Base-by-base conservation (phyloP, 2,113 vertebrate genomes). In the Panthera tigris region DNA sequence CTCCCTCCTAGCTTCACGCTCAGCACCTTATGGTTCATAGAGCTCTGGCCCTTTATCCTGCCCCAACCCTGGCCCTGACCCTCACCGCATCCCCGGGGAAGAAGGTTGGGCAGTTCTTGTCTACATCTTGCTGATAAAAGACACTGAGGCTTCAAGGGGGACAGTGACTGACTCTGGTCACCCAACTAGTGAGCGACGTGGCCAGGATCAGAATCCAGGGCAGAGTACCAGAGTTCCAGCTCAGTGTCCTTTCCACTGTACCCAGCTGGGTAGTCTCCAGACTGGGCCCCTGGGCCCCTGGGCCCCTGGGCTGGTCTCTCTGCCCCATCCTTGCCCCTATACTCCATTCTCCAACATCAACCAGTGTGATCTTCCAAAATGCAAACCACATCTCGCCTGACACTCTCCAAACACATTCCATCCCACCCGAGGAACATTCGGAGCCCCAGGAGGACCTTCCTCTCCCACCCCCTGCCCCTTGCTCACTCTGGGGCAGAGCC, bases 11-110 rank as follows among this genome's bases (percentile, higher is more conserved):
- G 79, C 21, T 21, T 33, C 18, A 14, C 57, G 41, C 9, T 85
- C 16, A 10, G 3, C 15, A 7, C 25, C 7, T 15, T 4, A 0
- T 0, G 12, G 25, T n/a, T 48, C 33, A 65, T 33, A 27, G 23
- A 83, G 48, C 63, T 16, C 74, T 55, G n/a, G 48, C n/a, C 33
- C 55, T 90, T 39, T 5, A 36, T 74, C 39, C 39, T 5, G 8
- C 14, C 39, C 45, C 29, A 0, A 2, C 41, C 27, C 18, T 25
- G 2, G 16, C 65, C 57, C 57, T 74, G 73, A 74, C 39, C 4
- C 6, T 52, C 41, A 16, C 52, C 1, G 5, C n/a, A 16, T 12
- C 3, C 45, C 29, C 66, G 11, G n/a, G 25, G 74, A 50, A 29
- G n/a, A 48, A 83, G 48, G 2, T 23, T 31, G 5, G 39, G 33